phyloP scores from a whole-genome alignment of 2,113 vertebrate species.

The Rhea americana region DNA sequence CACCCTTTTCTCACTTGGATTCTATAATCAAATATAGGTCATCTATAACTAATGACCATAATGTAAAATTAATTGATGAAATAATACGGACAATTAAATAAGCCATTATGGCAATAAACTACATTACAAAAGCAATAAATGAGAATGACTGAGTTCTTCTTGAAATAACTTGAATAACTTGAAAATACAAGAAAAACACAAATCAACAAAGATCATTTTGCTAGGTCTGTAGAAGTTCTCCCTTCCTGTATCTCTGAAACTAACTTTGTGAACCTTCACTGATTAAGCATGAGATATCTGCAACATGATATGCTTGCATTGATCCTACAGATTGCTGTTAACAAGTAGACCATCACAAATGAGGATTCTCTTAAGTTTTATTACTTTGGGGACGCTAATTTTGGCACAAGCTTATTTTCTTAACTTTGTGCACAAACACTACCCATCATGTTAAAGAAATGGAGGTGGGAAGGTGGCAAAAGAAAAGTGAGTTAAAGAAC shows the following conservation, averaged over 20 bases:
- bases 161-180: not conserved
- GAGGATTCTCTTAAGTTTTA: constrained; percentile 24
- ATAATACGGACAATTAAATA: not conserved
- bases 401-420: constrained; percentile 17
- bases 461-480: accelerated
- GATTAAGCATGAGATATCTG: constrained; percentile 9
- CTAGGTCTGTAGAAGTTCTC: not conserved
- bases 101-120: not conserved
- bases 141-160: not conserved
- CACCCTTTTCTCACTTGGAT: not conserved
- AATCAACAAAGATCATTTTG: not conserved
- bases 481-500: not conserved
- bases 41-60: not conserved
- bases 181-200: not conserved
- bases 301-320: not conserved
- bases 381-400: constrained; percentile 29
- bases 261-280: not conserved
- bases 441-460: not conserved
- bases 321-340: constrained; percentile 10
- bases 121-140: not conserved
- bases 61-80: not conserved
- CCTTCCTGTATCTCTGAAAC: not conserved
- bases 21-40: not conserved
- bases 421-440: constrained; percentile 8
- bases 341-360: constrained; percentile 30